Conservation (phyloP, 2,888 invertebrate genomes). For the Dioctria rufipes region DNA sequence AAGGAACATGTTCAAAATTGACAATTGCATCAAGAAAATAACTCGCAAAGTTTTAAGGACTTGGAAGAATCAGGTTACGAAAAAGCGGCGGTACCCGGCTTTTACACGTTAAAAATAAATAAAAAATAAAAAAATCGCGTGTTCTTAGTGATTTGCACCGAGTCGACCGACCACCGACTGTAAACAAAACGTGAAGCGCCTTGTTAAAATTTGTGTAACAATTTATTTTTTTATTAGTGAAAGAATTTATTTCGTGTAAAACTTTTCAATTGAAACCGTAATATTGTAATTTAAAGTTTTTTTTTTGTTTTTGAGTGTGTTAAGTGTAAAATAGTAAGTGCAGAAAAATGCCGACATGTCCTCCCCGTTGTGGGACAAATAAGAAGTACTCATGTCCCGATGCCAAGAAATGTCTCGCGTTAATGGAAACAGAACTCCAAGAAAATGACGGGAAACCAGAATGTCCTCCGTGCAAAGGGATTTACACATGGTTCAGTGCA, state of each 20-base stretch:
- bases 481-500: constrained; percentile 70
- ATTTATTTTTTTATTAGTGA: constrained; percentile 27
- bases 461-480: constrained; percentile 67
- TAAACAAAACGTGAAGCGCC: constrained; percentile 2
- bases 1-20: constrained; percentile 55
- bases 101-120: not conserved
- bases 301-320: not conserved
- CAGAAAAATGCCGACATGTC: constrained; percentile 61
- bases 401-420: constrained; percentile 45
- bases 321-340: not conserved
- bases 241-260: not conserved
- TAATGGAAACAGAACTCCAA: constrained; percentile 62
- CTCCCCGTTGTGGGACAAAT: constrained; percentile 58
- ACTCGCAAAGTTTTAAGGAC: not conserved
- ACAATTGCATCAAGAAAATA: constrained; percentile 21
- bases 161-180: not conserved
- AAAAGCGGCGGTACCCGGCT: not conserved
- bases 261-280: too few relatives aligned
- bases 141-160: not conserved
- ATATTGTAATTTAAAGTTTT: not conserved
- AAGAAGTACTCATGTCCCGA: constrained; percentile 22
- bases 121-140: not conserved
- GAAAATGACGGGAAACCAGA: constrained; percentile 43
- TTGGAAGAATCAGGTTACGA: not conserved
- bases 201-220: not conserved